Conservation (phyloP, 2,888 invertebrate genomes). For the Pemphredon lugubris region DNA sequence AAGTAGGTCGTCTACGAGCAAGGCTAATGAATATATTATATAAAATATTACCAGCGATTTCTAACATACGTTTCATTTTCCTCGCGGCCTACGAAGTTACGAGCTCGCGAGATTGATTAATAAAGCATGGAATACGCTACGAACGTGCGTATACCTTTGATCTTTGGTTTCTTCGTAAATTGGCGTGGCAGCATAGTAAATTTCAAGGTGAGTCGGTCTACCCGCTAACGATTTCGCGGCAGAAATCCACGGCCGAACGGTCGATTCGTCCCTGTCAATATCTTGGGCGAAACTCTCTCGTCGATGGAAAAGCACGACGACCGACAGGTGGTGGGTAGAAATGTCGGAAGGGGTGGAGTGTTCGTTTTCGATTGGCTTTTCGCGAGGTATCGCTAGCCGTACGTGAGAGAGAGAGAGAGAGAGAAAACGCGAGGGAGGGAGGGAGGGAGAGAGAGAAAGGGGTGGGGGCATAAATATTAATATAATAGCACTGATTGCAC, state of each 20-base stretch:
- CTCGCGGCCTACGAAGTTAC: neutral
- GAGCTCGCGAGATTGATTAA: neutral
- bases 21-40: conserved; percentile 65
- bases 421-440: neutral
- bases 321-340: conserved; percentile 33
- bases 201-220: neutral
- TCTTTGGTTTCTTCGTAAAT: too few species aligned
- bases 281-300: conserved; percentile 5
- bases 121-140: too few species aligned
- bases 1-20: conserved; percentile 60
- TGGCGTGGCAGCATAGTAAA: too few species aligned
- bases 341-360: conserved; percentile 10
- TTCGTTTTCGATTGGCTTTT: conserved; percentile 58
- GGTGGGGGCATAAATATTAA: conserved; percentile 72
- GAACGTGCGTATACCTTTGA: too few species aligned
- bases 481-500: conserved; percentile 75
- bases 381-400: conserved; percentile 37
- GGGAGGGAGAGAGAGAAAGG: neutral
- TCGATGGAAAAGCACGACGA: conserved; percentile 9
- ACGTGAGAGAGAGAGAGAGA: conserved; percentile 15
- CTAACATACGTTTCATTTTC: conserved; percentile 1
- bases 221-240: neutral
- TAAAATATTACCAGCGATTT: conserved; percentile 47
- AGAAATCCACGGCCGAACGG: neutral
- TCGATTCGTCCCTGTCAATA: conserved; percentile 15